Conservation (phyloP, 2,113 vertebrate genomes). For the Plotosus lineatus region DNA sequence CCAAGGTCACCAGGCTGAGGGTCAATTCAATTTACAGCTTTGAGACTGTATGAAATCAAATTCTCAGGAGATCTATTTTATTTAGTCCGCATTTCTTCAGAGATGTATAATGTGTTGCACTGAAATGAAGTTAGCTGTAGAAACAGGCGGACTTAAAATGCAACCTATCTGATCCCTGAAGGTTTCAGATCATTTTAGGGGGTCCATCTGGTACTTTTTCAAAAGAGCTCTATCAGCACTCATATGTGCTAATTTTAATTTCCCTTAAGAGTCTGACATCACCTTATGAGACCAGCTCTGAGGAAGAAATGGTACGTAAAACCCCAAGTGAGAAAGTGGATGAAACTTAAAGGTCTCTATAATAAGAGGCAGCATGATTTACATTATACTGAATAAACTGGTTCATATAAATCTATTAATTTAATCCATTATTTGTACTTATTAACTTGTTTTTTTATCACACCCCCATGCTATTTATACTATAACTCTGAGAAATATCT, state of each 20-base stretch:
- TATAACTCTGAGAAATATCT: too few relatives aligned
- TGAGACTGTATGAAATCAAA: slow-evolving; percentile 1
- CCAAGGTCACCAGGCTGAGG: slow-evolving; percentile 16
- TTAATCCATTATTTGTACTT: neutral
- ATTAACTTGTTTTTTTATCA: too few relatives aligned
- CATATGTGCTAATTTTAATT: slow-evolving; percentile 4
- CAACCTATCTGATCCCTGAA: slow-evolving; percentile 10
- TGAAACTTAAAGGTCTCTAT: neutral
- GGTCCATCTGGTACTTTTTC: slow-evolving; percentile 10
- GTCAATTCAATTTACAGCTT: slow-evolving; percentile 14
- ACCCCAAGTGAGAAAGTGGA: too few relatives aligned
- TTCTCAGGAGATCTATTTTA: slow-evolving; percentile 2
- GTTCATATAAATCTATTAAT: too few relatives aligned
- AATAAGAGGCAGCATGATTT: neutral
- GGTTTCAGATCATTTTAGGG: slow-evolving; percentile 4
- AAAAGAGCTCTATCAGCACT: slow-evolving; percentile 20
- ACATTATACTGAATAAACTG: too few relatives aligned
- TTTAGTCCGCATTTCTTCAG: neutral
- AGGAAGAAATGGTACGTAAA: neutral
- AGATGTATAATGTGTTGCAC: neutral
- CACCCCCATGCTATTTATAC: too few relatives aligned
- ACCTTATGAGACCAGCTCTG: neutral
- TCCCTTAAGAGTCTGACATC: neutral
- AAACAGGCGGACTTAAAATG: slow-evolving; percentile 7
- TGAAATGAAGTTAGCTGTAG: slow-evolving; percentile 30